Evolutionary conservation across 2,797 vertebrate species (phyloP).

Genomic region (Hapalemur alaotrensis): DNA sequence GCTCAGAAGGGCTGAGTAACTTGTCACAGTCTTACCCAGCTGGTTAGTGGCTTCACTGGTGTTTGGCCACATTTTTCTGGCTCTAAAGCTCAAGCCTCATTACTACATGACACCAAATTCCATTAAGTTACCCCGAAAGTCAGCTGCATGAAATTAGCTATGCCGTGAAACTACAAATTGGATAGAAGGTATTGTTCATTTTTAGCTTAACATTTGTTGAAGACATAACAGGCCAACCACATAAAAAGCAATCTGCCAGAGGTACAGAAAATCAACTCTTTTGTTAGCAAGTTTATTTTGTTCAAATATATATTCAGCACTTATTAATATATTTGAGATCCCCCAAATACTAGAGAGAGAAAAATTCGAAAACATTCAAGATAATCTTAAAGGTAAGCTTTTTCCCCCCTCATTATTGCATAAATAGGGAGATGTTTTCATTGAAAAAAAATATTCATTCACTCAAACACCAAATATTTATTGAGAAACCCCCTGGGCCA

Average conservation of each 20-base stretch:
- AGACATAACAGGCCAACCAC: not conserved
- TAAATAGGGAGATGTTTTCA: not conserved
- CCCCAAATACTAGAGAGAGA: not conserved
- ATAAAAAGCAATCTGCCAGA: not conserved
- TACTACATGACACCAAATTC: not conserved
- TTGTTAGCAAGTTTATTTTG: not conserved
- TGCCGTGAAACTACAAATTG: not conserved
- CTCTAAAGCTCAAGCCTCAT: not conserved
- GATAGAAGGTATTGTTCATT: not conserved
- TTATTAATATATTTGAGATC: not conserved
- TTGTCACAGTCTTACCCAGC: not conserved
- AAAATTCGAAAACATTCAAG: conserved; percentile 6
- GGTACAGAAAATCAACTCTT: not conserved
- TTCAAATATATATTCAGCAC: not conserved
- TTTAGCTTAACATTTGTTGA: conserved; percentile 26
- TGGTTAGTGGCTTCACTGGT: not conserved
- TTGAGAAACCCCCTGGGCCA: not conserved
- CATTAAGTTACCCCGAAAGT: not conserved
- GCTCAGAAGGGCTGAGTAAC: not conserved
- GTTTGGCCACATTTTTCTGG: not conserved
- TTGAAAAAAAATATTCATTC: not conserved
- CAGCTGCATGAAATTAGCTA: not conserved
- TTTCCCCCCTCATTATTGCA: not conserved
- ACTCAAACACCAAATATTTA: not conserved
- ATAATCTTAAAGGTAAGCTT: not conserved